Evolutionary conservation across 2,888 invertebrate genomes (phyloP), one percentile per base, ranked within the genome.

Genomic region (Helicoverpa assulta): DNA sequence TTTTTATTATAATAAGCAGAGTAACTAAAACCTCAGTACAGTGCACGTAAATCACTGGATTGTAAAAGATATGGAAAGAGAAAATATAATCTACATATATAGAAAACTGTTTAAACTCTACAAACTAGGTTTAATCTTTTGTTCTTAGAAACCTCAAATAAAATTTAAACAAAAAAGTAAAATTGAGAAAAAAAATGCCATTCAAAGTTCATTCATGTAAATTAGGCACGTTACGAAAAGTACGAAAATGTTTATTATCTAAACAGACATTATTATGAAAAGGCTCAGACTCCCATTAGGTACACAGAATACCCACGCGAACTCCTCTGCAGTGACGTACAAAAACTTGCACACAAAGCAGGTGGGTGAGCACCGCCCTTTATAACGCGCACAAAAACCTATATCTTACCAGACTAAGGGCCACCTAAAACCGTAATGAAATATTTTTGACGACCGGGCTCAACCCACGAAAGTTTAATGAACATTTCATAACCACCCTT

Each of bases 381-480:
- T 76, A 79, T 76, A 63, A 57, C 70, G 56, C 73, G 67, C 65
- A 82, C 76, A 83, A 83, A 79, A 84, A 80, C 62, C 70, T 74
- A 80, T 84, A 78, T 78, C 78, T 83, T 78, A 74, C 63, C 72
- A 76, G 69, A 63, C 69, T 76, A 70, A 83, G 65, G 78, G 67
- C 70, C 67, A 71, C 55, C 81, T 76, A 78, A 76, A 82, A 73
- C 83, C 83, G 73, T 83, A 83, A 83, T 83, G 83, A 83, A 83
- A 83, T 83, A 83, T 84, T 83, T 83, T 83, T 83, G 83, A 83
- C 78, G 83, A 83, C 83, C 83, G 74, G 50, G 71, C 81, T 76
- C 61, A 74, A 64, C 76, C 74, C 69, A 62, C 80, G 58, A 76
- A 76, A 84, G 71, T 84, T 84, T 78, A 83, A 83, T 83, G 83